These are phyloP conservation scores for Colostygia pectinataria DNA, from an alignment of 2,888 invertebrate species.

Conservation along the genomic window DNA sequence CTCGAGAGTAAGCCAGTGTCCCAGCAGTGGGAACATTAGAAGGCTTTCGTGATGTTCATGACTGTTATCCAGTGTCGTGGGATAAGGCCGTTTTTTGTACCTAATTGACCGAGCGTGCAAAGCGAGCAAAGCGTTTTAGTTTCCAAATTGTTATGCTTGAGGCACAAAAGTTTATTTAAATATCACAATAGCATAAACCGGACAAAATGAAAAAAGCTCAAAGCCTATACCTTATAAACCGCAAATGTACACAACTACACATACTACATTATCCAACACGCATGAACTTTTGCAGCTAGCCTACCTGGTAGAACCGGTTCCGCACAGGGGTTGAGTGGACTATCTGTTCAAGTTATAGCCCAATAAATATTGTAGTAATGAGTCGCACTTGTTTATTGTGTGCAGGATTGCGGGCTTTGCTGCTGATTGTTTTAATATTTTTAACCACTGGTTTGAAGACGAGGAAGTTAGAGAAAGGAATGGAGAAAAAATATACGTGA, in stretches of 20 bases:
- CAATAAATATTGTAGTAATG: constrained; percentile 27
- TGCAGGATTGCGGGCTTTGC: constrained; percentile 15
- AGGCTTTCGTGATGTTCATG: too few relatives aligned
- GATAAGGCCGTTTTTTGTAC: too few relatives aligned
- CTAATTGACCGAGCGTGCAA: too few relatives aligned
- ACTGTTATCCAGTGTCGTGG: too few relatives aligned
- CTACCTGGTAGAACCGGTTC: constrained; percentile 67
- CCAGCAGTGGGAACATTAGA: too few relatives aligned
- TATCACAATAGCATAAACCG: too few relatives aligned
- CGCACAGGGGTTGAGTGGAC: constrained; percentile 29
- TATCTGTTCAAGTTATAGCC: constrained; percentile 29
- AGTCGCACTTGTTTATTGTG: constrained; percentile 23
- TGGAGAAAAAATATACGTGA: neutral
- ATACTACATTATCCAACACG: constrained; percentile 54
- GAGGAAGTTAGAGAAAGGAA: neutral
- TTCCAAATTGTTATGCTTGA: too few relatives aligned
- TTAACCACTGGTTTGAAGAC: constrained; percentile 1
- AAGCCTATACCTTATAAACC: constrained; percentile 6
- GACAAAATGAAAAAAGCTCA: neutral
- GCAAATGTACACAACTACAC: constrained; percentile 49
- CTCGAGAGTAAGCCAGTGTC: too few relatives aligned
- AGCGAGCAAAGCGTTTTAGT: too few relatives aligned
- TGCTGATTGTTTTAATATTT: constrained; percentile 21
- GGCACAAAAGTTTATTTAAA: too few relatives aligned
- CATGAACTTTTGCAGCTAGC: constrained; percentile 66